phyloP scores from a whole-genome alignment of 1,140 invertebrate genomes.

The Polypedilum vanderplanki region DNA sequence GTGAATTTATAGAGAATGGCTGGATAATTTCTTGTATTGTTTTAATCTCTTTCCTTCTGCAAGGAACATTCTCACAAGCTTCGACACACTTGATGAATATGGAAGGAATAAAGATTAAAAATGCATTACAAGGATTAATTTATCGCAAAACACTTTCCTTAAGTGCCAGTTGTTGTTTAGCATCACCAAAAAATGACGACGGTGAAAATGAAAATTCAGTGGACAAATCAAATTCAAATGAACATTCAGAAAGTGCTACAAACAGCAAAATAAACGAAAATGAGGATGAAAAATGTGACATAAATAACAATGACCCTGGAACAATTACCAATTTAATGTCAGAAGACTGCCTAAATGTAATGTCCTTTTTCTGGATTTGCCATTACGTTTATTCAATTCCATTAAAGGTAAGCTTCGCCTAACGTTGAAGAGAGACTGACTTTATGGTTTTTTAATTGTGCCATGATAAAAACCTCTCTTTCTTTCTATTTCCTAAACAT shows the following conservation, averaged over 20 bases:
- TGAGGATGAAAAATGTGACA: constrained; percentile 31
- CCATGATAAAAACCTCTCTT: constrained; percentile 10
- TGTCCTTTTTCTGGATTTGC: constrained; percentile 75
- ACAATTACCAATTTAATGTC: constrained; percentile 75
- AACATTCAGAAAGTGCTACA: constrained; percentile 28
- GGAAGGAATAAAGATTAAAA: constrained; percentile 71
- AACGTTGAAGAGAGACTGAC: neutral
- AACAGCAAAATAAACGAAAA: constrained; percentile 32
- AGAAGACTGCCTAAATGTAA: constrained; percentile 72
- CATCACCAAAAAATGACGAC: constrained; percentile 37
- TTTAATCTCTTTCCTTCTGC: constrained; percentile 62
- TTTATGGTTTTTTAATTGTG: constrained; percentile 21
- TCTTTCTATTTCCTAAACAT: constrained; percentile 26
- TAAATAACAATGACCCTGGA: constrained; percentile 47
- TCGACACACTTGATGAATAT: constrained; percentile 75
- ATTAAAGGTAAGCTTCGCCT: constrained; percentile 58
- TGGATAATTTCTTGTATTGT: constrained; percentile 68
- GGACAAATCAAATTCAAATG: constrained; percentile 31
- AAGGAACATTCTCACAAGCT: constrained; percentile 75
- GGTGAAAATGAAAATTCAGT: constrained; percentile 39
- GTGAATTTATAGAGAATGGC: constrained; percentile 65
- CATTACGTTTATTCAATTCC: constrained; percentile 84
- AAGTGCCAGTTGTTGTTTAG: constrained; percentile 35
- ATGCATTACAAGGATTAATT: constrained; percentile 62
- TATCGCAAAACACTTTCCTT: constrained; percentile 44